Evolutionary conservation across 2,888 invertebrate genomes (phyloP), one percentile per base, ranked within the genome.

Genomic region (Anorthoa munda): DNA sequence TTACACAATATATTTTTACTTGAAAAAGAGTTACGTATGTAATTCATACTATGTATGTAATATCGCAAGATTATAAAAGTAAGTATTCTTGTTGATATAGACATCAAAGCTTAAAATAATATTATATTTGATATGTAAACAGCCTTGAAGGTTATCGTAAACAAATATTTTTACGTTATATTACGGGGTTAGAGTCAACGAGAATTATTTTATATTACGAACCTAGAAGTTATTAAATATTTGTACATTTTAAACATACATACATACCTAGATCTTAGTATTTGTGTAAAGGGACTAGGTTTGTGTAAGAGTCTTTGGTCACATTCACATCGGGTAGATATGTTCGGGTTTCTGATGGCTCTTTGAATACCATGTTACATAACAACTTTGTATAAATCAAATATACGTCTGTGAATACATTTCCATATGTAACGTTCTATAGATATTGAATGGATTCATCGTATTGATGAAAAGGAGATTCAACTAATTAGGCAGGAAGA

Each of bases 81-180:
- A 61, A 56, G 61, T 63, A 65, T 61, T 45, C 26, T 50, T 50
- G 17, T 75, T 74, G 26, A 66, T 31, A 45, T 46, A 46, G 4
- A 81, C 55, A 78, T 78, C 59, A 68, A 75, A 81, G 67, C 23
- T 61, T 74, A 64, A 50, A n/a, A n/a, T n/a, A n/a, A 79, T 73
- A 59, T 74, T 50, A 23, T 53, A 68, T 76, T 46, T 48, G 17
- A 61, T 65, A 51, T 77, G 55, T 67, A 46, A 58, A 53, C 15
- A 75, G 55, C 48, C 21, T 60, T 23, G 21, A 48, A 81, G 45
- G 50, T 60, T 59, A 21, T 50, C 2, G 15, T 18, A 50, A 55
- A 64, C 18, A 75, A 59, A 75, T 56, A 53, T 61, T 45, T 65
- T 56, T 61, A 7, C 15, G n/a, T 46, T 50, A 53, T 68, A 56